Base-by-base conservation (phyloP, 2,888 invertebrate species). In the Drosophila paracracens region DNA sequence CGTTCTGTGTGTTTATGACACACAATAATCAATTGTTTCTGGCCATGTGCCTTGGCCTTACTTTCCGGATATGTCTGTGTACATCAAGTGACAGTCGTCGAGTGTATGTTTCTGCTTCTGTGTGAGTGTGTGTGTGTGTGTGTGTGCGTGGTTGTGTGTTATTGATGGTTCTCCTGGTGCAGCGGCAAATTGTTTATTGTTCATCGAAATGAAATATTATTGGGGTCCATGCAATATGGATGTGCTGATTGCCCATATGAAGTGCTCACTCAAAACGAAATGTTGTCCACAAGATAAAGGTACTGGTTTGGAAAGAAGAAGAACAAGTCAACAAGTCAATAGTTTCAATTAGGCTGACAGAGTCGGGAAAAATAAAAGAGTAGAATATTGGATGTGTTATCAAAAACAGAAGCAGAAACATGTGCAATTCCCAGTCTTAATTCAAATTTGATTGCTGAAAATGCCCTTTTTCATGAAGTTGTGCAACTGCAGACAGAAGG, bases 1-100 rank as follows among this genome's bases (percentile, higher is more conserved):
- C 21, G 38, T 36, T 36, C 40, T 36, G 51, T 59, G 71, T 85
- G 84, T 87, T 90, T 85, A 89, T 89, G 85, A 87, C 85, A 83
- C 58, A 87, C 79, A 90, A 85, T 89, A 90, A 87, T 85, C 91
- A 90, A 85, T 85, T 85, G 91, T 85, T 90, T 81, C 75, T 81
- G 77, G 91, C 84, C 54, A 43, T 80, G 48, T 79, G 79, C 67
- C 79, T 74, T 71, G 43, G 54, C 50, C 71, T 66, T 54, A 56
- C 60, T 58, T 59, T 10, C 21, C 16, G n/a, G 13, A 2, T 21
- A 18, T 29, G 31, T 4, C 31, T 33, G 31, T 35, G 31, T 25
- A 58, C 43, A 63, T 66, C 52, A 64, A 82, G 56, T 79, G 80
- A 43, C 66, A 69, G 29, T 59, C 53, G 64, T 21, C 46, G 46